Evolutionary conservation across 2,113 vertebrate genomes (phyloP).

Genomic region (Hippolais icterina): DNA sequence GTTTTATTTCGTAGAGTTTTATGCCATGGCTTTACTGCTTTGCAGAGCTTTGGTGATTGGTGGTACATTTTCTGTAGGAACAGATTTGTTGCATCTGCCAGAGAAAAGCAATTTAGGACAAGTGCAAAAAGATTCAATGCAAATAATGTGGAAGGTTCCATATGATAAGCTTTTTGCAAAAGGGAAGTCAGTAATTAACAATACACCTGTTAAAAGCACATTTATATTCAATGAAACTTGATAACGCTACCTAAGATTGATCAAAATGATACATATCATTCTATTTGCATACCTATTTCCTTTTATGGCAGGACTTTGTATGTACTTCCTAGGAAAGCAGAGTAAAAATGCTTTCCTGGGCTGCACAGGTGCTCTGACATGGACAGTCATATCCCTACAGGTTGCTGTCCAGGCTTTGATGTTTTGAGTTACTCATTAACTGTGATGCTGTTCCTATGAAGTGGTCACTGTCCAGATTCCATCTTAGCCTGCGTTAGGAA

Average conservation of each 20-base stretch:
- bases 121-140: not conserved
- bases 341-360: not conserved
- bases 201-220: not conserved
- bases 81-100: not conserved
- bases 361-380: not conserved
- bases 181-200: not conserved
- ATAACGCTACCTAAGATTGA: not conserved
- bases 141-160: not conserved
- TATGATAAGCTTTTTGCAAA: not conserved
- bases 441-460: fast-evolving
- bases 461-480: not conserved
- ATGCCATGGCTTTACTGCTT: not conserved
- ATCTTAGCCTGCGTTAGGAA: not conserved
- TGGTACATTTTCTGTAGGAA: not conserved
- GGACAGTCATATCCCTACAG: not conserved
- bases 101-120: not conserved
- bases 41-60: not conserved
- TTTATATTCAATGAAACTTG: not conserved
- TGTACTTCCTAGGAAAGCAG: not conserved
- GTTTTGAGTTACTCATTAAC: too few species aligned
- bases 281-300: not conserved
- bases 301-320: not conserved
- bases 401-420: not conserved
- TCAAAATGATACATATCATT: fast-evolving
- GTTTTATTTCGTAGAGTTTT: not conserved